A percentile compares a stretch with the other conserved stretches of the same genome.
Conservation (phyloP, 2,113 vertebrate genomes). For the Picathartes gymnocephalus region DNA sequence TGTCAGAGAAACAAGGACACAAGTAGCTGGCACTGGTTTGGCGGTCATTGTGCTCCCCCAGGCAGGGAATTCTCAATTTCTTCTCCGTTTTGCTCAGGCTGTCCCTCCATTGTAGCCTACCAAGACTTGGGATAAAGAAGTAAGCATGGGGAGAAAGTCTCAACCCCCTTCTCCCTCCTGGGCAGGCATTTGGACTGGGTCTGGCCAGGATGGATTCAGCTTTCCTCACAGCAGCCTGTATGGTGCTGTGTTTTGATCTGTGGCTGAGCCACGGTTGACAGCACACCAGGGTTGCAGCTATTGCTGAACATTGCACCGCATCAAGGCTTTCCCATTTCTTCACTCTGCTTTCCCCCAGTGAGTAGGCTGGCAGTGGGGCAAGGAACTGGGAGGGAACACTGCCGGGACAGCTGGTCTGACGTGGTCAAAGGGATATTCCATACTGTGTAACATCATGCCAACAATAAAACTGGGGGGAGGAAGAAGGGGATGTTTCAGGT, state of each 20-base stretch:
- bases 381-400: background rate
- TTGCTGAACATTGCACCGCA: background rate
- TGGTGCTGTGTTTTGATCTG: background rate
- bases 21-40: background rate
- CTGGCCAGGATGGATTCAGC: background rate
- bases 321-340: background rate
- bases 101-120: background rate
- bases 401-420: background rate
- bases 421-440: background rate
- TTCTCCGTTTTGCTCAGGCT: background rate
- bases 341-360: background rate
- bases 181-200: background rate
- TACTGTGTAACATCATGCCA: background rate
- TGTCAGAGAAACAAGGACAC: background rate
- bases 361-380: background rate
- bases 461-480: background rate
- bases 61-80: background rate
- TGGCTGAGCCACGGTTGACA: background rate
- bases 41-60: background rate
- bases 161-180: accelerated
- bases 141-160: background rate
- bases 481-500: background rate
- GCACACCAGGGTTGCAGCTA: background rate
- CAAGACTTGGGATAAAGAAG: background rate
- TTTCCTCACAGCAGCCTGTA: background rate